Percentiles rank a stretch among this genome's conserved stretches.
These are phyloP conservation scores for Trissolcus brochymenae DNA, from an alignment of 2,888 invertebrate species.

Conservation along the genomic window DNA sequence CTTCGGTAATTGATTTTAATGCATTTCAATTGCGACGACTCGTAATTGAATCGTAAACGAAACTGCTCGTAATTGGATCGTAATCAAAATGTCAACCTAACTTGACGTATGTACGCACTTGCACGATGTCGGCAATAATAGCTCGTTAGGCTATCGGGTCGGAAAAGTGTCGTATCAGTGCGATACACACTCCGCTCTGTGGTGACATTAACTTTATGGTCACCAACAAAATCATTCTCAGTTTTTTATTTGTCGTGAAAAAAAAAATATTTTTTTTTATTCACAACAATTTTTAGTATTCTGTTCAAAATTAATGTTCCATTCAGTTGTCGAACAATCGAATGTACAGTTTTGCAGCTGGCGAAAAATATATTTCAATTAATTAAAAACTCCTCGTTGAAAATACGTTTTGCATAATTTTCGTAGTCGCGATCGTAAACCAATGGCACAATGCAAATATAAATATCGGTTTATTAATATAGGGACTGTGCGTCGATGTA, in stretches of 20 bases:
- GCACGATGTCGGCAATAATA: conserved; percentile 46
- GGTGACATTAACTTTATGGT: not conserved
- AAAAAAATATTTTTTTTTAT: no score
- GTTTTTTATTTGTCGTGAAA: not conserved
- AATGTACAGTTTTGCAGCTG: no score
- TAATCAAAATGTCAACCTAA: conserved; percentile 54
- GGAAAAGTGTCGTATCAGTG: conserved; percentile 25
- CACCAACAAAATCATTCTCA: not conserved
- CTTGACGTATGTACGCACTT: conserved; percentile 51
- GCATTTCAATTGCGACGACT: conserved; percentile 44
- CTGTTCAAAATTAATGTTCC: no score
- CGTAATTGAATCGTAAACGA: conserved; percentile 54
- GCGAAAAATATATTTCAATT: no score
- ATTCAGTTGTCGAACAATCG: no score
- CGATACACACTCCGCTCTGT: conserved; percentile 12
- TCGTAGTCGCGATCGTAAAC: conserved; percentile 7
- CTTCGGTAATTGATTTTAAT: conserved; percentile 52
- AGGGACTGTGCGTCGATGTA: conserved; percentile 16
- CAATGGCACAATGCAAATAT: conserved; percentile 22
- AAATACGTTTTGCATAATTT: conserved; percentile 10
- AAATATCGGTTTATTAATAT: conserved; percentile 33
- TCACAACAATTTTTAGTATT: no score
- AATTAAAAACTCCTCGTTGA: no score
- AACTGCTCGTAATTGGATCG: conserved; percentile 52
- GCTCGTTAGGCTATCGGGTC: conserved; percentile 43